Base-by-base conservation (phyloP, 23 tunicate genomes). In the Botrylloides violaceus region DNA sequence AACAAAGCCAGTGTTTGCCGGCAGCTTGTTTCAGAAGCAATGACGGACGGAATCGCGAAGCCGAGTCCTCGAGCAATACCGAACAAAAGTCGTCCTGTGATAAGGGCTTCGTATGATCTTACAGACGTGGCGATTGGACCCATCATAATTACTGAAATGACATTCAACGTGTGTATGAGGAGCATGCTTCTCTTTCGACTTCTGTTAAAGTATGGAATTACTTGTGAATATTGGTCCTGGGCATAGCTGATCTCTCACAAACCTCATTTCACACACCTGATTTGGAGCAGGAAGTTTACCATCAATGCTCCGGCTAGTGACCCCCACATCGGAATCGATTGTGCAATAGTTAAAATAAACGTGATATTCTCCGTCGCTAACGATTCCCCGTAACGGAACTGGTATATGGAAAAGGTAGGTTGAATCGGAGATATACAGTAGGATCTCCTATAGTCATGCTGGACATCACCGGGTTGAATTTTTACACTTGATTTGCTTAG, bases 111-210 rank as follows among this genome's bases (percentile, higher is more conserved):
- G 70, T 63, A 64, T 15, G 91, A 84, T 24, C 70, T 61, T 1
- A 35, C 57, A 28, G 77, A 33, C 50, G 70, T 58, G 30, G 91
- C 79, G 31, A 71, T 59, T 2, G 72, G 59, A 2, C 71, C 59
- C 91, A 84, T 84, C 4, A 84, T 21, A 33, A 84, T 32, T 6
- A 73, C 71, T n/a, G 91, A 84, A 2, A 71, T 25, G 32, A 84
- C 21, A 24, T 43, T 58, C 28, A 84, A 21, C 32, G 59, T 60
- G 64, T 84, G 83, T 0, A 78, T 35, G 21, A 84, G 29, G n/a
- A 58, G 36, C 3, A 84, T 22, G 33, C 36, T 60, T 21, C 26
- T 28, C 37, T 64, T 66, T 24, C 91, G 91, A 62, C 91, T 84
- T 55, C 53, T 43, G 53, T 12, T 18, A 43, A 43, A 43, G 15